A percentile compares a stretch with the other conserved stretches of the same genome.
Conservation (phyloP, 2,113 vertebrate genomes). For the Mugil cephalus region DNA sequence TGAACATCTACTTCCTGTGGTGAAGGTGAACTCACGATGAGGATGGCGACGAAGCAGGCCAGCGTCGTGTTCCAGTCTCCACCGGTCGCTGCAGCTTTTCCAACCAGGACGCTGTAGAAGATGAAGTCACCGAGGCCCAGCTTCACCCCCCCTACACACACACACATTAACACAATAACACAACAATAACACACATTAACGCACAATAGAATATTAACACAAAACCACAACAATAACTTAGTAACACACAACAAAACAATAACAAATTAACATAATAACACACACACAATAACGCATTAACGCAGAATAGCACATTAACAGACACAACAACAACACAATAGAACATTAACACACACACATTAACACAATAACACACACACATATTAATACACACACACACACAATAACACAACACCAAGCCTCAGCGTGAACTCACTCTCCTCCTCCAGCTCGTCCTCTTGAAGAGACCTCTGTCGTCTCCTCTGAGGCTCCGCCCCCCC, state of each 20-base stretch:
- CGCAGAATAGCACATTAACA: not conserved
- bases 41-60: constrained; percentile 97
- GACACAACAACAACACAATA: not conserved
- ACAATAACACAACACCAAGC: too few relatives aligned
- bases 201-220: not conserved
- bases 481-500: constrained; percentile 67
- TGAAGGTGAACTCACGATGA: constrained; percentile 86
- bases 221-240: constrained; percentile 2
- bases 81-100: constrained; percentile 93
- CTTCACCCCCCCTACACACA: constrained; percentile 91
- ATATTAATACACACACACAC: not conserved
- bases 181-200: not conserved
- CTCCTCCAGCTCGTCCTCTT: constrained; percentile 89
- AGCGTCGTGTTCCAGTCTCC: constrained; percentile 98
- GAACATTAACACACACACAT: too few relatives aligned
- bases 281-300: constrained; percentile 13
- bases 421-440: constrained; percentile 88
- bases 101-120: constrained; percentile 98
- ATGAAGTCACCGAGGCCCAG: constrained; percentile 99
- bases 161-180: constrained; percentile 11
- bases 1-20: too few relatives aligned
- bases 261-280: not conserved
- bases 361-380: constrained; percentile 5
- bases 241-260: too few relatives aligned
- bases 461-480: constrained; percentile 59